Conservation (phyloP, 2,797 vertebrate genomes). For the Sarcoramphus papa region DNA sequence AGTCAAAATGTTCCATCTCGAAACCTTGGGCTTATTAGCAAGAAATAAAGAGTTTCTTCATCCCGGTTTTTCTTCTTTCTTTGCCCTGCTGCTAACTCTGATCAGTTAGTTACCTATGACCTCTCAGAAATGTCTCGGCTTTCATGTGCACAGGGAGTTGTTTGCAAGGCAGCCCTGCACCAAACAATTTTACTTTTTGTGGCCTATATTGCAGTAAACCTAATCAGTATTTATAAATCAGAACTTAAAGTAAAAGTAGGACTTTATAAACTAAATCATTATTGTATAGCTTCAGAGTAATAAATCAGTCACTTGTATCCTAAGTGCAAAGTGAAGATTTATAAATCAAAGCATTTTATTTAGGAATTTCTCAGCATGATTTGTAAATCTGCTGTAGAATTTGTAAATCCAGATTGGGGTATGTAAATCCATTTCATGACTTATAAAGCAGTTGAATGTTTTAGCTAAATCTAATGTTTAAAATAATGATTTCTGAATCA, state of each 20-base stretch:
- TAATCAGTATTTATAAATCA: conserved; percentile 58
- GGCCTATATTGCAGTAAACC: conserved; percentile 13
- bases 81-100: neutral
- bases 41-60: neutral
- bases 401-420: conserved; percentile 64
- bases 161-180: neutral
- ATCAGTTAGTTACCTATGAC: neutral
- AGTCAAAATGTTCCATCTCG: neutral
- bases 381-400: conserved; percentile 67
- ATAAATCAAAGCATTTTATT: conserved; percentile 73
- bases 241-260: conserved; percentile 42
- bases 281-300: conserved; percentile 34
- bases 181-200: neutral
- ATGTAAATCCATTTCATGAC: conserved; percentile 72
- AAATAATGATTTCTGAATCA: conserved; percentile 85
- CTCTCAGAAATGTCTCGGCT: neutral
- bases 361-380: conserved; percentile 61
- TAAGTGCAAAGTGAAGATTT: conserved; percentile 62
- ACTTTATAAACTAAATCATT: conserved; percentile 62
- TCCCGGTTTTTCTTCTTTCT: neutral
- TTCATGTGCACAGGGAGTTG: neutral
- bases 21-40: neutral
- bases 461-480: conserved; percentile 80
- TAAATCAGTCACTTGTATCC: conserved; percentile 70
- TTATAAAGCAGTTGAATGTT: conserved; percentile 75